Evolutionary conservation across 2,797 vertebrate species (phyloP).

Genomic region (Artibeus jamaicensis): DNA sequence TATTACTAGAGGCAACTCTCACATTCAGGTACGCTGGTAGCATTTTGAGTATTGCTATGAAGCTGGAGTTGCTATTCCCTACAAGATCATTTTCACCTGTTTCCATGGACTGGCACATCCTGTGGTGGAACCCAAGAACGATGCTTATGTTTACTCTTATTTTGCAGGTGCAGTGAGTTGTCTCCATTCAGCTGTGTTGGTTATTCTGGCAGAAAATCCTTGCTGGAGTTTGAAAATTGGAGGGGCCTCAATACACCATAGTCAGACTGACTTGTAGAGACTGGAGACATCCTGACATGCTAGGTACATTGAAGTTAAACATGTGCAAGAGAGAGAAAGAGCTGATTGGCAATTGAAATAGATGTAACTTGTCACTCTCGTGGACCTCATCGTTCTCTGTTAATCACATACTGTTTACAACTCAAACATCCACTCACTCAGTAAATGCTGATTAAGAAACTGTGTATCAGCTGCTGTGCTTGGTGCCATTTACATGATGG

Average conservation of each 20-base stretch:
- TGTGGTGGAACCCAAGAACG: neutral
- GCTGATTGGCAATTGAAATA: neutral
- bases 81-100: neutral
- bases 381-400: neutral
- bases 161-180: neutral
- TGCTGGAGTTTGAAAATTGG: neutral
- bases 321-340: neutral
- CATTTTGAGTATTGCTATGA: neutral
- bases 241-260: neutral
- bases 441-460: neutral
- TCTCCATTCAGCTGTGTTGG: neutral
- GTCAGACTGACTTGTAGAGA: neutral
- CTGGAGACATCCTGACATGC: neutral
- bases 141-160: neutral
- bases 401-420: neutral
- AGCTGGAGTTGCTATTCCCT: neutral
- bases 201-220: neutral
- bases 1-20: neutral
- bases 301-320: neutral
- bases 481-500: neutral
- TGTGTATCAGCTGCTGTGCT: neutral
- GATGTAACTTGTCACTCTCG: fast-evolving
- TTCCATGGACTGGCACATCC: fast-evolving
- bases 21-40: neutral
- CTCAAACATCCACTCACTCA: neutral